Percentiles rank a stretch among this genome's conserved stretches.
These are phyloP conservation scores for Phycodurus eques DNA, from an alignment of 2,113 vertebrate species.

Conservation along the genomic window DNA sequence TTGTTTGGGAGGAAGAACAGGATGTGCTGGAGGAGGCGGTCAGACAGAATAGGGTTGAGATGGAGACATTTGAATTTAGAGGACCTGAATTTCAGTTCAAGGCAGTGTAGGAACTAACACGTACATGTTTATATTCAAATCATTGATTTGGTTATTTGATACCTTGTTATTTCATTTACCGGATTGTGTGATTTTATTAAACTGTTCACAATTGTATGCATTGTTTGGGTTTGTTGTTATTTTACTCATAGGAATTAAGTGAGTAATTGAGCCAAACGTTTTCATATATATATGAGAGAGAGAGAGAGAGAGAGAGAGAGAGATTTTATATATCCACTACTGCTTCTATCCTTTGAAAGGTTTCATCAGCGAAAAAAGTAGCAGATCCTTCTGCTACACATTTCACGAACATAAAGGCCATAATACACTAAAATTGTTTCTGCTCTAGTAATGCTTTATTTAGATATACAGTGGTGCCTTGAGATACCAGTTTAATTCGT, in stretches of 20 bases:
- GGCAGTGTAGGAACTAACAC: slow-evolving; percentile 1
- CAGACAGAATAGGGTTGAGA: slow-evolving; percentile 24
- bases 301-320: too few species aligned
- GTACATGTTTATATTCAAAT: background rate
- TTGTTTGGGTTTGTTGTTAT: background rate
- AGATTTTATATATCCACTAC: too few species aligned
- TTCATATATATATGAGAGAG: too few species aligned
- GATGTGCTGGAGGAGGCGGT: slow-evolving; percentile 43
- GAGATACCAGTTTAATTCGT: too few species aligned
- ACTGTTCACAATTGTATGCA: background rate
- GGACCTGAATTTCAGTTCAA: background rate
- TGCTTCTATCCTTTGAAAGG: too few species aligned
- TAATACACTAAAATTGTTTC: too few species aligned
- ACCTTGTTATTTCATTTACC: background rate
- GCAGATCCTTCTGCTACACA: too few species aligned
- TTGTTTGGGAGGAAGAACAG: slow-evolving; percentile 35
- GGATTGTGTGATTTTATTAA: background rate
- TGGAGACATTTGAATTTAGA: background rate
- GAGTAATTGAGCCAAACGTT: too few species aligned
- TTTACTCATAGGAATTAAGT: background rate
- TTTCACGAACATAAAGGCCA: too few species aligned
- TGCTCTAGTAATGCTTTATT: too few species aligned
- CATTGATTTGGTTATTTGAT: background rate
- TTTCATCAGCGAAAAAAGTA: too few species aligned
- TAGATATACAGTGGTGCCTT: too few species aligned